Evolutionary conservation across 2,797 vertebrate species (phyloP).

Genomic region (Masticophis lateralis): DNA sequence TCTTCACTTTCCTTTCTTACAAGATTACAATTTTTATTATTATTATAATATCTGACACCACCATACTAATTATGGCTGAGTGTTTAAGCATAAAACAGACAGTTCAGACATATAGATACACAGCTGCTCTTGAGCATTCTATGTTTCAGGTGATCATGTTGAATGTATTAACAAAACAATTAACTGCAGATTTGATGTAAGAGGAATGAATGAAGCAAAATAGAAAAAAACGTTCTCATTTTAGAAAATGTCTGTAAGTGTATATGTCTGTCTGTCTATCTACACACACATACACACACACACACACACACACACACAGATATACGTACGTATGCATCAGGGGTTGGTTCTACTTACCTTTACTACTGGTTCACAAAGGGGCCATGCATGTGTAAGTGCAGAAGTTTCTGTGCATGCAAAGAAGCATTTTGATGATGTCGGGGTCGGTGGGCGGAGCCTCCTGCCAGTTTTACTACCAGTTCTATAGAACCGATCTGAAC

Average conservation of each 20-base stretch:
- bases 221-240: not conserved
- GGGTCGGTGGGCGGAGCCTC: no score
- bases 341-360: no score
- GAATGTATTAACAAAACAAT: not conserved
- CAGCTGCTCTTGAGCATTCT: not conserved
- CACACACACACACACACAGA: no score
- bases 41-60: not conserved
- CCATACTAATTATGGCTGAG: not conserved
- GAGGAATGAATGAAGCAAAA: not conserved
- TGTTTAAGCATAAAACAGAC: not conserved
- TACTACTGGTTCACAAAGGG: no score
- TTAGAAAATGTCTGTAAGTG: not conserved
- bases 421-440: no score
- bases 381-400: accelerated
- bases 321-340: no score
- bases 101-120: not conserved
- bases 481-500: no score
- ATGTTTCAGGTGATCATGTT: not conserved
- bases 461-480: no score
- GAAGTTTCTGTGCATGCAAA: no score
- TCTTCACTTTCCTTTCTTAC: not conserved
- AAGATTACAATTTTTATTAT: not conserved
- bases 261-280: not conserved
- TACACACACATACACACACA: no score
- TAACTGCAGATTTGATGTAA: not conserved